Evolutionary conservation across 2,888 invertebrate species (phyloP), one percentile per base, ranked within the genome.

Genomic region (Alloscopus bannaensis): DNA sequence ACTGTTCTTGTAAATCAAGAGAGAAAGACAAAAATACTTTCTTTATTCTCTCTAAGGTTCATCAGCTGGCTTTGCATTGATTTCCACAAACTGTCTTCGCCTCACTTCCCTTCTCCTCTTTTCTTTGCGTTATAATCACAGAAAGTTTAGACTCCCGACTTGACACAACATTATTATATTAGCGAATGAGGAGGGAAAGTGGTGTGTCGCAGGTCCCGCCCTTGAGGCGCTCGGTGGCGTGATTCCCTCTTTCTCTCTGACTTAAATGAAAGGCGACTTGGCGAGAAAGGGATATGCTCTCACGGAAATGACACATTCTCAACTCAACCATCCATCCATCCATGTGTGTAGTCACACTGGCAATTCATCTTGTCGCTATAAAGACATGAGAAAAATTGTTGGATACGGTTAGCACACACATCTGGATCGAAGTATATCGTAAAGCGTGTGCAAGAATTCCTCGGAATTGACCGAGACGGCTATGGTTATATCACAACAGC

Each of bases 1-100:
- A 36, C 13, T 45, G 13, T 45, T 45, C 45, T 36, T 45, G 45
- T 16, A 45, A n/a, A n/a, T n/a, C 8, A 52, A 47, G 13, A 29
- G 36, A 47, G 29, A 66, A n/a, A 28, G 40, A 69, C 20, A 60
- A 22, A 52, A 26, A 40, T 40, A 52, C 36, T 68, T 50, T 62
- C n/a, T n/a, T n/a, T n/a, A n/a, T n/a, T 55, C 26, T 18, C 50
- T 55, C 26, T 50, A 18, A 36, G 55, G 29, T 57, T 57, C 57
- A 57, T 57, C 57, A 57, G 57, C 57, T 57, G 57, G 57, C 57
- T 57, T 57, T 57, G 57, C 57, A 57, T 57, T 57, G 57, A 57
- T 57, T 57, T 57, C 57, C 24, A 8, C 31, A 31, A n/a, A 31
- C 26, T 55, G 26, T 55, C 55, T 55, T 18, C 47, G 3, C 47